Evolutionary conservation across 35 echinoderm and acorn worm genomes (phyloP).

Genomic region (Stichopus chloronotus): DNA sequence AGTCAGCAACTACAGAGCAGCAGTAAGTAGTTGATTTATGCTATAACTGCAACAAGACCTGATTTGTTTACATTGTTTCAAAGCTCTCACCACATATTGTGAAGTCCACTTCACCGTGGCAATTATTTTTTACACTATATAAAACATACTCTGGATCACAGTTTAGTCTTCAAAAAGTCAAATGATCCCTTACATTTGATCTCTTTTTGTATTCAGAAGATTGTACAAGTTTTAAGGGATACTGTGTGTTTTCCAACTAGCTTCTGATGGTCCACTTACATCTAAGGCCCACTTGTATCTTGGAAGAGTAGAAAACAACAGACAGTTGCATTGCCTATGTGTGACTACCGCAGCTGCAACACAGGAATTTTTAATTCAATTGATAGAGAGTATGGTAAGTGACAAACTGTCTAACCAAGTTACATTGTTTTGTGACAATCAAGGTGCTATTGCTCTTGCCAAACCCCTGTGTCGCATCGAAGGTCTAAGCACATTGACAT

Average conservation of each 20-base stretch:
- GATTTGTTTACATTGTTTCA: slow-evolving; percentile 54
- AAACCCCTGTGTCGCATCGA: slow-evolving; percentile 57
- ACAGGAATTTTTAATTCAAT: slow-evolving; percentile 57
- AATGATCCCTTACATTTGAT: slow-evolving; percentile 19
- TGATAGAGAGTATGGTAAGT: slow-evolving; percentile 6
- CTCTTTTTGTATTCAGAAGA: slow-evolving; percentile 59
- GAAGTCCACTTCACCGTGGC: slow-evolving; percentile 41
- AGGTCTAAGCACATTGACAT: slow-evolving; percentile 75
- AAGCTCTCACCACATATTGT: slow-evolving; percentile 35
- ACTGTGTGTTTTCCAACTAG: slow-evolving; percentile 41
- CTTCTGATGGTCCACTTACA: slow-evolving; percentile 40
- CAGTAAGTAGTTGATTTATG: slow-evolving; percentile 63
- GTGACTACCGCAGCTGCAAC: slow-evolving; percentile 55
- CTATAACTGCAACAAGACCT: slow-evolving; percentile 55
- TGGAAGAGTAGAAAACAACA: slow-evolving; percentile 65
- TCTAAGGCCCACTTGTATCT: not conserved
- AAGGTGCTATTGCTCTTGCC: slow-evolving; percentile 57
- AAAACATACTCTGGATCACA: slow-evolving; percentile 30
- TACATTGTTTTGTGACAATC: slow-evolving; percentile 54
- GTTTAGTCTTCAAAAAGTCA: slow-evolving; percentile 47
- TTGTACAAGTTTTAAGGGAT: slow-evolving; percentile 33
- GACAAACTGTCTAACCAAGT: not conserved
- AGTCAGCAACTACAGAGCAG: too few relatives aligned
- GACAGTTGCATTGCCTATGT: slow-evolving; percentile 52
- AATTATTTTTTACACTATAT: slow-evolving; percentile 58